Percentiles rank a stretch among this genome's conserved stretches.
phyloP scores from a whole-genome alignment of 2,113 vertebrate species.

The Fulmarus glacialis region DNA sequence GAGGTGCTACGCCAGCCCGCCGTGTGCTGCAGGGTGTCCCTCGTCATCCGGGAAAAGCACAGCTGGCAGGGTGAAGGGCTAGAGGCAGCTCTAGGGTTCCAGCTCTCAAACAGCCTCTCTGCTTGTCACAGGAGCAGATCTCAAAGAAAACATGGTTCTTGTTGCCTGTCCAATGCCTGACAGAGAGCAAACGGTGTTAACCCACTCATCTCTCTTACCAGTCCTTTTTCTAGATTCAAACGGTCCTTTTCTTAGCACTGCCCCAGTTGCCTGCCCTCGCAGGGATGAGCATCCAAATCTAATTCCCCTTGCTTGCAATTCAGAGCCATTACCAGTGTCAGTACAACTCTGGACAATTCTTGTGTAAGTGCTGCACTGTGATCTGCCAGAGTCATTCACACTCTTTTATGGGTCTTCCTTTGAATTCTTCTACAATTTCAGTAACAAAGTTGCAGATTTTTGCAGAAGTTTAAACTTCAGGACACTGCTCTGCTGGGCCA shows the following conservation, averaged over 20 bases:
- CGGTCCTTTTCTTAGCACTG: background rate
- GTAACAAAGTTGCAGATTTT: background rate
- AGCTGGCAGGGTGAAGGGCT: background rate
- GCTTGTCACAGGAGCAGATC: background rate
- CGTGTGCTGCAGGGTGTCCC: background rate
- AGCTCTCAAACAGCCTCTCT: background rate
- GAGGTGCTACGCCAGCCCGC: accelerated
- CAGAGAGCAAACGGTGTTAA: background rate
- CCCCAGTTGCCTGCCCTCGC: background rate
- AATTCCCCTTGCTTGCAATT: background rate
- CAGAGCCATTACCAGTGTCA: background rate
- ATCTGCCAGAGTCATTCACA: constrained; percentile 49
- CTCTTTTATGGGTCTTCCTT: constrained; percentile 47
- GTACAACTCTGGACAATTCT: background rate
- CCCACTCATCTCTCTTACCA: accelerated
- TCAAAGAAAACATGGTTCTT: background rate
- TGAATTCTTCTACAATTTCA: constrained; percentile 35
- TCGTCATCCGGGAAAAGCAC: accelerated
- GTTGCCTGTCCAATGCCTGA: background rate
- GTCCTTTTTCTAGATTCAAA: background rate
- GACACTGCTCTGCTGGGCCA: background rate
- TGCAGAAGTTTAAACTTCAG: background rate
- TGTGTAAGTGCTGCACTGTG: background rate
- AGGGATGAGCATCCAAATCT: background rate
- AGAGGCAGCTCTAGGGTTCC: background rate